Conservation (phyloP, 1,140 invertebrate species). For the Tribolium castaneum region DNA sequence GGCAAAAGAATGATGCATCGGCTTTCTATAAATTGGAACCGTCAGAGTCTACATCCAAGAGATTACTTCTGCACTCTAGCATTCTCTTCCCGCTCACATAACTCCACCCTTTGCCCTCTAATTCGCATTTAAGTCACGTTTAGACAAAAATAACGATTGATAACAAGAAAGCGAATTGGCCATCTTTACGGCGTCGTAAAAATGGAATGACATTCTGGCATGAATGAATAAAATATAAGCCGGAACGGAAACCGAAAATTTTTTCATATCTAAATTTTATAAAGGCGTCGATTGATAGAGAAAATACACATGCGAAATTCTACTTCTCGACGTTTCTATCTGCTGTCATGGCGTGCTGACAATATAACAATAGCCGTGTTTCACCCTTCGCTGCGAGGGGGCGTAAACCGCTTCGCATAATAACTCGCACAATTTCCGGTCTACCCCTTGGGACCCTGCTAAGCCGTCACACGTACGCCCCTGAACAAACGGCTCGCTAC, state of each 20-base stretch:
- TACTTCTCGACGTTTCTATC: slow-evolving; percentile 36
- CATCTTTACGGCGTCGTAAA: slow-evolving; percentile 42
- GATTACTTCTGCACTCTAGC: slow-evolving; percentile 47
- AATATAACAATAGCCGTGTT: slow-evolving; percentile 43
- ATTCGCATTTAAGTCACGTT: slow-evolving; percentile 52
- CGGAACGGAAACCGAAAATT: not conserved
- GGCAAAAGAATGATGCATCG: slow-evolving; percentile 47
- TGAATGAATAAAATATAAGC: slow-evolving; percentile 49
- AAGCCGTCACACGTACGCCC: slow-evolving; percentile 47
- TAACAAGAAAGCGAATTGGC: slow-evolving; percentile 52
- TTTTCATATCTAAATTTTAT: slow-evolving; percentile 14
- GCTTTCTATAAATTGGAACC: slow-evolving; percentile 49
- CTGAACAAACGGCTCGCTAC: slow-evolving; percentile 42
- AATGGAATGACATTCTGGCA: slow-evolving; percentile 38
- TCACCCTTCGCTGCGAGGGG: slow-evolving; percentile 42
- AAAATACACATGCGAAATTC: slow-evolving; percentile 11
- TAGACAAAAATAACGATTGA: slow-evolving; percentile 52
- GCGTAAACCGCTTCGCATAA: slow-evolving; percentile 51
- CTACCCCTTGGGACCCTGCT: slow-evolving; percentile 40
- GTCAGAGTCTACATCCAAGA: slow-evolving; percentile 42
- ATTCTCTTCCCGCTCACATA: slow-evolving; percentile 37
- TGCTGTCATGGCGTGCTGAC: slow-evolving; percentile 40
- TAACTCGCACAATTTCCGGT: slow-evolving; percentile 50
- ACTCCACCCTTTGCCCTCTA: slow-evolving; percentile 30
- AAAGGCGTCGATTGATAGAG: slow-evolving; percentile 5